Conservation (phyloP, 2,113 vertebrate species). For the Phasianus colchicus region DNA sequence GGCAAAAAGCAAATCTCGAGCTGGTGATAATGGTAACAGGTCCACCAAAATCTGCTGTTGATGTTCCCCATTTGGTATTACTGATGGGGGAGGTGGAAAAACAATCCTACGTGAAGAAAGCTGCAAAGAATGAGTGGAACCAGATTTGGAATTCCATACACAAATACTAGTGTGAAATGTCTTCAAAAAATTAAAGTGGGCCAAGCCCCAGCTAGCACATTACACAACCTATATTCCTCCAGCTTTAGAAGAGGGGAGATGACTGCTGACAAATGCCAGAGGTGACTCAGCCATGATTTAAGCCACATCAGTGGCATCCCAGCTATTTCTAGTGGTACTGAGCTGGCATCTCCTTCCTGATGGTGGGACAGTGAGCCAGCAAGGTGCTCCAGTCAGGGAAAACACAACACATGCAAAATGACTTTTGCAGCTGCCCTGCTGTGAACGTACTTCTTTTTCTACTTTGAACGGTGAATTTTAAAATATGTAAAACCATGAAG, state of each 20-base stretch:
- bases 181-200: background rate
- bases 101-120: background rate
- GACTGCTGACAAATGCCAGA: background rate
- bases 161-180: background rate
- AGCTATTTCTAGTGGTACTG: background rate
- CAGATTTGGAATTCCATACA: background rate
- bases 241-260: background rate
- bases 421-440: background rate
- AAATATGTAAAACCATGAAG: background rate
- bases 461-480: background rate
- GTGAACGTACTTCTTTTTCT: background rate
- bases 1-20: background rate
- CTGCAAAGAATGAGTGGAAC: background rate
- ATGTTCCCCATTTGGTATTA: background rate
- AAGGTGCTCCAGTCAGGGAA: background rate
- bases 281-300: background rate
- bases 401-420: background rate
- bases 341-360: background rate
- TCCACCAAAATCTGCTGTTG: background rate
- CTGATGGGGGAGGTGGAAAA: background rate
- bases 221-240: fast-evolving
- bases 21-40: background rate
- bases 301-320: background rate
- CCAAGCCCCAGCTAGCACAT: background rate
- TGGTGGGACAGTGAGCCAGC: background rate